phyloP scores from a whole-genome alignment of 2,113 vertebrate genomes.

The Xyliphius kryptos region DNA sequence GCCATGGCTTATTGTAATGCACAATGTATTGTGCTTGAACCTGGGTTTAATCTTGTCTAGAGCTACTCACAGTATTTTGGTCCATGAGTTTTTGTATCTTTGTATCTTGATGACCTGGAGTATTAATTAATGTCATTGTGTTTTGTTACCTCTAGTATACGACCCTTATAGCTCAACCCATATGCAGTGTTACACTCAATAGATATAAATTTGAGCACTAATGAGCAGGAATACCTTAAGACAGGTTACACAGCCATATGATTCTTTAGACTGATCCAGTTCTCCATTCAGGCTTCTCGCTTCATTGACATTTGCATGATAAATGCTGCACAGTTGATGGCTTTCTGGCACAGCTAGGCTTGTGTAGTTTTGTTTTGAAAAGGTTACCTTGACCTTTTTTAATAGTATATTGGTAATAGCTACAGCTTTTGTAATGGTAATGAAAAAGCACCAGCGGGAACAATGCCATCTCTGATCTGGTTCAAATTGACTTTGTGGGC shows the following conservation, averaged over 20 bases:
- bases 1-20: no score
- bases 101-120: no score
- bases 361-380: slow-evolving; percentile 13
- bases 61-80: no score
- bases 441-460: slow-evolving; percentile 4
- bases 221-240: background rate
- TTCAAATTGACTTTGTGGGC: no score
- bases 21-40: no score
- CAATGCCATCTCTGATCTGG: slow-evolving; percentile 11
- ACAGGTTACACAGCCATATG: background rate
- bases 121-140: no score
- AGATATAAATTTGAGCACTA: background rate
- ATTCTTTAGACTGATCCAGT: slow-evolving; percentile 2
- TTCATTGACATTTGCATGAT: slow-evolving; percentile 15
- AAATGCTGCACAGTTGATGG: slow-evolving; percentile 16
- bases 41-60: no score
- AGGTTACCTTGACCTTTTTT: slow-evolving; percentile 14
- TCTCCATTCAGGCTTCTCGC: background rate
- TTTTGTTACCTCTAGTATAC: no score
- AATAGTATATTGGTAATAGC: slow-evolving; percentile 5
- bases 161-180: no score
- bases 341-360: slow-evolving; percentile 1
- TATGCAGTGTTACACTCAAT: no score
- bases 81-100: no score
- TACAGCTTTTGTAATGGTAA: slow-evolving; percentile 12